phyloP scores from a whole-genome alignment of 2,888 invertebrate species.

The Stratiomys singularior region DNA sequence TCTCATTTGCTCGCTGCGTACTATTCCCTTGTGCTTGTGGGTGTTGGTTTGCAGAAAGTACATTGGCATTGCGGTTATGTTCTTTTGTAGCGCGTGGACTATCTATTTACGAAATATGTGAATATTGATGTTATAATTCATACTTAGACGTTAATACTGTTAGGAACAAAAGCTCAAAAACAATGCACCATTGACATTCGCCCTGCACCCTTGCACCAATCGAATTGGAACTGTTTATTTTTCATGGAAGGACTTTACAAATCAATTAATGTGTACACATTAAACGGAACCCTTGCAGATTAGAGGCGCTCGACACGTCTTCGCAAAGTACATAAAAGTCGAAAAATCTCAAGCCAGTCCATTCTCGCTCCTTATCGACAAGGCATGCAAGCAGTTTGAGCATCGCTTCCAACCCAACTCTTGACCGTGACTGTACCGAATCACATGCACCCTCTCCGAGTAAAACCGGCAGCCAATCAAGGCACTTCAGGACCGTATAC shows the following conservation, averaged over 20 bases:
- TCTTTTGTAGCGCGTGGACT: not conserved
- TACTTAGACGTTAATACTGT: not conserved
- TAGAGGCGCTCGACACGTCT: not conserved
- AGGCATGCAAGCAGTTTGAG: not conserved
- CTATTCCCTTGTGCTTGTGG: not conserved
- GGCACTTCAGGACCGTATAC: not conserved
- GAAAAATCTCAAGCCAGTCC: not conserved
- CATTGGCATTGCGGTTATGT: constrained; percentile 21
- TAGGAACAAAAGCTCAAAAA: not conserved
- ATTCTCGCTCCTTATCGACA: too few species aligned
- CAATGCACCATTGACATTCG: not conserved
- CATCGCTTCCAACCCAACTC: not conserved
- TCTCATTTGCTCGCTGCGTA: constrained; percentile 7
- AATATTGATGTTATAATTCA: not conserved
- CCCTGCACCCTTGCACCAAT: not conserved
- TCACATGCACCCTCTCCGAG: not conserved
- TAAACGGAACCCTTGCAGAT: not conserved
- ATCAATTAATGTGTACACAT: not conserved
- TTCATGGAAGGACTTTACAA: not conserved
- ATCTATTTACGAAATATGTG: not conserved
- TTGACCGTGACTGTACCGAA: constrained; percentile 6
- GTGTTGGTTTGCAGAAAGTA: constrained; percentile 27
- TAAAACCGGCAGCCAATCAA: not conserved
- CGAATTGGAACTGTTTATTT: not conserved
- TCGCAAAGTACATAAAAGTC: not conserved